Percentiles rank a stretch among this genome's conserved stretches.
These are phyloP conservation scores for Oscarella lobularis DNA, from an alignment of 37 sponge, comb jelly and placozoan genomes.

Conservation along the genomic window DNA sequence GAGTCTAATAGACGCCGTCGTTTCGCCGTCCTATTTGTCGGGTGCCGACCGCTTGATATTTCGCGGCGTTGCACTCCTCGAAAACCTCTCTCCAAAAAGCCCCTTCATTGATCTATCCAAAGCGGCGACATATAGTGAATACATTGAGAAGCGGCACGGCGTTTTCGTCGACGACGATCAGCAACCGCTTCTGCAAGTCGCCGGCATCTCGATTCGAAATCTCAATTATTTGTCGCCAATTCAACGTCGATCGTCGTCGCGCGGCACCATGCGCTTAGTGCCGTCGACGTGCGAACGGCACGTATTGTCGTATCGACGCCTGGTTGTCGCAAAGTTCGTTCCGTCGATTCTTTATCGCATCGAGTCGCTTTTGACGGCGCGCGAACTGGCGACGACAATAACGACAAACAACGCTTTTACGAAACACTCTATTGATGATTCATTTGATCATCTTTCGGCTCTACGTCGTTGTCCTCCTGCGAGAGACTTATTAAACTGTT, in stretches of 20 bases:
- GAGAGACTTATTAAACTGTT: no score
- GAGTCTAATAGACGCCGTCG: not conserved
- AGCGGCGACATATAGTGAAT: slow-evolving; percentile 24
- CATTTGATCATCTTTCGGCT: not conserved
- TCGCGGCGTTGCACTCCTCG: slow-evolving; percentile 19
- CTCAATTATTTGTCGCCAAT: not conserved
- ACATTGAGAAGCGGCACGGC: slow-evolving; percentile 34
- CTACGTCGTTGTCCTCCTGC: no score
- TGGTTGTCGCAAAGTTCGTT: slow-evolving; percentile 42
- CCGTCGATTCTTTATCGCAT: slow-evolving; percentile 76
- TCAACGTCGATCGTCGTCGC: not conserved
- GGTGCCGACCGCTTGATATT: not conserved
- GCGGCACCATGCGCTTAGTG: slow-evolving; percentile 15
- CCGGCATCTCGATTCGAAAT: not conserved
- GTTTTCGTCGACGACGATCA: slow-evolving; percentile 5
- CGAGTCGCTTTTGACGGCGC: slow-evolving; percentile 47
- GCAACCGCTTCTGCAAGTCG: slow-evolving; percentile 34
- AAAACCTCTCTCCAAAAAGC: slow-evolving; percentile 9
- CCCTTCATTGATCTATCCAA: slow-evolving; percentile 11
- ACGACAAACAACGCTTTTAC: not conserved
- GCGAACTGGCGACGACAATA: slow-evolving; percentile 26
- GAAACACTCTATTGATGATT: not conserved
- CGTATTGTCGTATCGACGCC: slow-evolving; percentile 36
- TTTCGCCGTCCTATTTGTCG: not conserved
- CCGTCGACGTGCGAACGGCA: slow-evolving; percentile 49